A percentile compares a stretch with the other conserved stretches of the same genome.
These are phyloP conservation scores for Tetropium fuscum DNA, from an alignment of 2,888 invertebrate genomes.

Conservation along the genomic window DNA sequence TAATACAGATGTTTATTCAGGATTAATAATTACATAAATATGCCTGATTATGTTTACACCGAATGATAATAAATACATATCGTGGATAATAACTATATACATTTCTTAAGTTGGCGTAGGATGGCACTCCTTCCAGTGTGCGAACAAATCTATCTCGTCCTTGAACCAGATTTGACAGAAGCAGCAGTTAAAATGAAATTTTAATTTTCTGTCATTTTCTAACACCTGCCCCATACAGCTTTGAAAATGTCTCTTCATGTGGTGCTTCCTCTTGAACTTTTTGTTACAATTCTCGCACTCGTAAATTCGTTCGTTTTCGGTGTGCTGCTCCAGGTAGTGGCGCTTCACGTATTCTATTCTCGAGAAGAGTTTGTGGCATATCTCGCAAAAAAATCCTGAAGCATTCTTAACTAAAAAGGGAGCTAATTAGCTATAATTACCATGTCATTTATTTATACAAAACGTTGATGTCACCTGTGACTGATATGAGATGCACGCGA, in stretches of 20 bases:
- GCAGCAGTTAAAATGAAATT: constrained; percentile 2
- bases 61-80: too few relatives aligned
- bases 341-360: constrained; percentile 32
- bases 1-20: too few relatives aligned
- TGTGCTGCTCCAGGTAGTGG: constrained; percentile 35
- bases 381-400: neutral
- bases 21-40: too few relatives aligned
- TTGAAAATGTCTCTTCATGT: constrained; percentile 30
- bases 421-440: too few relatives aligned
- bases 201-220: neutral
- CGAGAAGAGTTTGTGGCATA: constrained; percentile 21
- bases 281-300: constrained; percentile 32
- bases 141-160: neutral
- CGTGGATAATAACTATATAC: too few relatives aligned
- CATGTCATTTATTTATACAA: too few relatives aligned
- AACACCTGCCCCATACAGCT: neutral
- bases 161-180: neutral
- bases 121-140: neutral
- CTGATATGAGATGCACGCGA: too few relatives aligned
- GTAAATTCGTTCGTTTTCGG: neutral
- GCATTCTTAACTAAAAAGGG: constrained; percentile 23
- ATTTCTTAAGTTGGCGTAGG: constrained; percentile 8
- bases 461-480: too few relatives aligned
- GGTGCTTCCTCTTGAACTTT: constrained; percentile 23
- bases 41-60: too few relatives aligned